Evolutionary conservation across 2,888 invertebrate species (phyloP).

Genomic region (Thecophora atra): DNA sequence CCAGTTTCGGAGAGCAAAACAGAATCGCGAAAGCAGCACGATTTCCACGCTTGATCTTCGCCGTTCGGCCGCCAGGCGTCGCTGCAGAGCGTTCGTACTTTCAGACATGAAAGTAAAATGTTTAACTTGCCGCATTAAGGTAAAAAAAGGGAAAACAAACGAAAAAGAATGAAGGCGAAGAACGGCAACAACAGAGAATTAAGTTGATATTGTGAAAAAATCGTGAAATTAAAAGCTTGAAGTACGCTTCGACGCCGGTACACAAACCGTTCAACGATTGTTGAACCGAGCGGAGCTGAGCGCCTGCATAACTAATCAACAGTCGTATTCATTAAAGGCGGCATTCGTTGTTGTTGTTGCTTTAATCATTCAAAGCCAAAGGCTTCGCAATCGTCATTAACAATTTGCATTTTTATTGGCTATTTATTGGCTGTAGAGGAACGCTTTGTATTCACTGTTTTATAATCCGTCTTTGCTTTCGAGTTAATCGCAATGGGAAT

Average conservation of each 20-base stretch:
- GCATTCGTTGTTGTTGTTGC: conserved; percentile 16
- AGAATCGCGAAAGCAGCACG: conserved; percentile 24
- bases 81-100: conserved; percentile 12
- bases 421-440: conserved; percentile 23
- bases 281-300: neutral
- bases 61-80: conserved; percentile 24
- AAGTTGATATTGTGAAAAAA: conserved; percentile 19
- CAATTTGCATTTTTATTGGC: conserved; percentile 33
- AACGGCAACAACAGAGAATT: conserved; percentile 16
- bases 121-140: conserved; percentile 18
- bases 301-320: conserved; percentile 25
- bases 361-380: neutral
- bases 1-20: conserved; percentile 13
- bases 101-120: conserved; percentile 33
- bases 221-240: conserved; percentile 20
- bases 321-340: conserved; percentile 17
- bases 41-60: conserved; percentile 34
- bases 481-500: conserved; percentile 4
- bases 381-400: neutral
- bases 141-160: neutral
- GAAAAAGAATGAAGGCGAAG: neutral
- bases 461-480: neutral
- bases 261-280: neutral
- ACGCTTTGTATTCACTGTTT: conserved; percentile 27
- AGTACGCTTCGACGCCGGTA: conserved; percentile 3